These are phyloP conservation scores for Temnothorax unifasciatus DNA, from an alignment of 2,888 invertebrate genomes.

Conservation along the genomic window DNA sequence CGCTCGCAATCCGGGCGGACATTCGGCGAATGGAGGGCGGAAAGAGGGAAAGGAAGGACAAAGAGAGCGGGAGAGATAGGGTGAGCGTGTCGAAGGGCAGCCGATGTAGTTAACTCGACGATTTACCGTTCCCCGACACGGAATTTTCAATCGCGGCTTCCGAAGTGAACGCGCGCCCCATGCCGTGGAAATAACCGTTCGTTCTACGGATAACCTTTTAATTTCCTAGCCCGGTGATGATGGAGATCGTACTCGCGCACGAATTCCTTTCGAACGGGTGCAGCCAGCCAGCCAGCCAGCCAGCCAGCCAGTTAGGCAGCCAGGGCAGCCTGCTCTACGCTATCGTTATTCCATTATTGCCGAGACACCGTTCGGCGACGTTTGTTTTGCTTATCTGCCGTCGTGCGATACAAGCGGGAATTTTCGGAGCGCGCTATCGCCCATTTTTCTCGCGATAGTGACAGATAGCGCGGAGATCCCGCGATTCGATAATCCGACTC, in stretches of 20 bases:
- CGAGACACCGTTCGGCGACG: conserved; percentile 45
- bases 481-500: conserved; percentile 45
- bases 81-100: conserved; percentile 66
- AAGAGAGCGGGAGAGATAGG: conserved; percentile 3
- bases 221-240: conserved; percentile 50
- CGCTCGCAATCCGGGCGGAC: conserved; percentile 29
- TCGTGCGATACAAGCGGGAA: conserved; percentile 43
- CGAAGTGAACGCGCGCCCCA: conserved; percentile 33
- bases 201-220: conserved; percentile 54
- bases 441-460: conserved; percentile 74
- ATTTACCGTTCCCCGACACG: conserved; percentile 54
- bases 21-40: conserved; percentile 5
- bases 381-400: conserved; percentile 53
- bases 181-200: conserved; percentile 51
- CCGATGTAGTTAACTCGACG: conserved; percentile 60
- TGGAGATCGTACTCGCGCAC: conserved; percentile 46
- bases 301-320: background rate
- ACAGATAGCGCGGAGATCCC: conserved; percentile 62
- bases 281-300: conserved; percentile 31
- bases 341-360: conserved; percentile 53
- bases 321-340: conserved; percentile 16
- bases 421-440: conserved; percentile 50
- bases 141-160: conserved; percentile 56
- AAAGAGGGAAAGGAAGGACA: background rate
- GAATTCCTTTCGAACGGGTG: conserved; percentile 50